phyloP scores from a whole-genome alignment of 2,888 invertebrate genomes.

The Lacanobia oleracea region DNA sequence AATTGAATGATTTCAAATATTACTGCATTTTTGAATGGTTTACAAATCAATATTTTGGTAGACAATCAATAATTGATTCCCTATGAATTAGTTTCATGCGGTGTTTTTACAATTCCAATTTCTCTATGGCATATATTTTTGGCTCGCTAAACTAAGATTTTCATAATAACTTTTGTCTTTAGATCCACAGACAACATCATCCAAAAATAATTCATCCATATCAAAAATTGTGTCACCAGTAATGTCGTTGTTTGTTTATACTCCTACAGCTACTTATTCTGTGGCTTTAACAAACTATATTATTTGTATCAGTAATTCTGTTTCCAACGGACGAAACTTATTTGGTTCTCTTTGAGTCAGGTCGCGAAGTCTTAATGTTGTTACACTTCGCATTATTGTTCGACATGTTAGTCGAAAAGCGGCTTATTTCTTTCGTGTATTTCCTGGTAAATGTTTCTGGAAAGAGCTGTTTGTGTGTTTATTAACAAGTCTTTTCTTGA shows the following conservation, averaged over 20 bases:
- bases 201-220: slow-evolving; percentile 4
- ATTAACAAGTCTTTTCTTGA: not conserved
- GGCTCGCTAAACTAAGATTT: not conserved
- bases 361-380: slow-evolving; percentile 19
- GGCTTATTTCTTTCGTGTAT: slow-evolving; percentile 9
- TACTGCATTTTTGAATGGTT: too few species aligned
- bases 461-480: not conserved
- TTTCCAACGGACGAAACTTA: slow-evolving; percentile 40
- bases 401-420: slow-evolving; percentile 15
- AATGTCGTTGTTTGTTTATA: slow-evolving; percentile 26
- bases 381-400: slow-evolving; percentile 42
- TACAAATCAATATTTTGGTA: too few species aligned
- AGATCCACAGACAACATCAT: not conserved
- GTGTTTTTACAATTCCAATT: too few species aligned
- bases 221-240: slow-evolving; percentile 3
- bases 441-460: not conserved
- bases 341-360: slow-evolving; percentile 40
- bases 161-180: not conserved
- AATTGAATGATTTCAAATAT: too few species aligned
- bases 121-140: too few species aligned
- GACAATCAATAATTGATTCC: too few species aligned
- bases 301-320: slow-evolving; percentile 48
- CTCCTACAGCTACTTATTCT: not conserved
- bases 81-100: too few species aligned
- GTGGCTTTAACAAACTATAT: slow-evolving; percentile 19